Conservation (phyloP, 2,113 vertebrate genomes). For the Pandion haliaetus region DNA sequence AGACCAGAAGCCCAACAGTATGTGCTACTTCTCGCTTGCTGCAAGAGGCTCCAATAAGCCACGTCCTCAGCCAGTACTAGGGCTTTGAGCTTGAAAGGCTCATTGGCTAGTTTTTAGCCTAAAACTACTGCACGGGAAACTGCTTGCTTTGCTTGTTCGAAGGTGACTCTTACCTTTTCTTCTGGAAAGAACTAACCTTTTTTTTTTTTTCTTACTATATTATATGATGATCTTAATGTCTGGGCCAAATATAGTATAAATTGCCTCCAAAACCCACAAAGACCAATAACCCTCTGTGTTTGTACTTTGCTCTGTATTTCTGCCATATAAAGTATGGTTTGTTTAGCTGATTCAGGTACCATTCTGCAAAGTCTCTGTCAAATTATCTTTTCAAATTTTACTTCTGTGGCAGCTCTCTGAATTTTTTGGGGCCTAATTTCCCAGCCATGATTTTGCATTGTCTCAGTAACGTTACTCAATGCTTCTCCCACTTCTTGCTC, state of each 20-base stretch:
- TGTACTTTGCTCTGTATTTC: not conserved
- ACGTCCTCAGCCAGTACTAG: accelerated
- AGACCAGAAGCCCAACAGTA: not conserved
- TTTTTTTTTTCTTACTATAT: not conserved
- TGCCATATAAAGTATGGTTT: not conserved
- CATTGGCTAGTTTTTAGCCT: not conserved
- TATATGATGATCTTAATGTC: not conserved
- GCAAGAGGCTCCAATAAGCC: not conserved
- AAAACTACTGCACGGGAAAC: not conserved
- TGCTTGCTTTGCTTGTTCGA: not conserved
- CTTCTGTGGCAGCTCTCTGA: not conserved
- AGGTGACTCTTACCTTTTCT: not conserved
- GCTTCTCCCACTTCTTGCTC: not conserved
- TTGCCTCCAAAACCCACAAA: not conserved
- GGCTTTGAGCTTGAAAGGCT: not conserved
- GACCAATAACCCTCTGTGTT: not conserved
- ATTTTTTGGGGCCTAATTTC: not conserved
- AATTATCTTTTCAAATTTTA: not conserved
- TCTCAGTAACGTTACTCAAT: not conserved
- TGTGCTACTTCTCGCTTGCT: not conserved
- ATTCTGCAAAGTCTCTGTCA: not conserved
- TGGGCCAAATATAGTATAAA: not conserved
- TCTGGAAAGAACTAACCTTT: not conserved
- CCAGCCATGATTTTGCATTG: not conserved
- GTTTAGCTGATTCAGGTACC: not conserved